phyloP scores from a whole-genome alignment of 2,888 invertebrate species.

The Dynastes tityus region DNA sequence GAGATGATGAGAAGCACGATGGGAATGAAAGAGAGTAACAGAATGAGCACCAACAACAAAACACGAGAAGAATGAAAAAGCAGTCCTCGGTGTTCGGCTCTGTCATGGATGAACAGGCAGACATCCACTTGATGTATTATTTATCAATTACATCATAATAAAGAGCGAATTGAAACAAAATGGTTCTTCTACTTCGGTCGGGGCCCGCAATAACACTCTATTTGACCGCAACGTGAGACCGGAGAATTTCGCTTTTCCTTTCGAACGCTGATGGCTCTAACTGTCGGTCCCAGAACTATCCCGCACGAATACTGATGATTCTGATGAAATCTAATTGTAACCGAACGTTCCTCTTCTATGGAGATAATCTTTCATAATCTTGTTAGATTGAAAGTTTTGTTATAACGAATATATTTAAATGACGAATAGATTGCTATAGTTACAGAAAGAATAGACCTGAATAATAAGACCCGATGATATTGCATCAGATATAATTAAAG shows the following conservation, averaged over 20 bases:
- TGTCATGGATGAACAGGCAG: constrained; percentile 63
- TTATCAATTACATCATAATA: constrained; percentile 67
- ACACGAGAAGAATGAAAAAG: constrained; percentile 60
- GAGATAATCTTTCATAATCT: background rate
- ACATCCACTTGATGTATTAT: constrained; percentile 66
- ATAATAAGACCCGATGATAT: too few relatives aligned
- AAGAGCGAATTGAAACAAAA: constrained; percentile 57
- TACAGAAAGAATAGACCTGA: too few relatives aligned
- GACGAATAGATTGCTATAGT: too few relatives aligned
- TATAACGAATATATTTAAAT: too few relatives aligned
- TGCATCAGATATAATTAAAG: too few relatives aligned
- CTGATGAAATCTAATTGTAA: constrained; percentile 13
- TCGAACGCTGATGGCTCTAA: constrained; percentile 22
- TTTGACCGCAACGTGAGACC: constrained; percentile 40
- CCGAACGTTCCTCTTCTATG: constrained; percentile 8
- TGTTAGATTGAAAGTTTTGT: too few relatives aligned
- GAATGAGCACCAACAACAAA: constrained; percentile 45
- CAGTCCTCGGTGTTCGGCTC: constrained; percentile 60
- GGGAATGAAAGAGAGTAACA: constrained; percentile 2
- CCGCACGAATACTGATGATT: constrained; percentile 21
- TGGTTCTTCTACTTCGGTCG: constrained; percentile 51
- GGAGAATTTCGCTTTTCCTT: constrained; percentile 44
- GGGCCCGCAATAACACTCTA: constrained; percentile 40
- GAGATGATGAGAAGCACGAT: background rate
- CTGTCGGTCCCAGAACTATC: constrained; percentile 1